Evolutionary conservation across 2,113 vertebrate genomes (phyloP).

Genomic region (Mobula hypostoma): DNA sequence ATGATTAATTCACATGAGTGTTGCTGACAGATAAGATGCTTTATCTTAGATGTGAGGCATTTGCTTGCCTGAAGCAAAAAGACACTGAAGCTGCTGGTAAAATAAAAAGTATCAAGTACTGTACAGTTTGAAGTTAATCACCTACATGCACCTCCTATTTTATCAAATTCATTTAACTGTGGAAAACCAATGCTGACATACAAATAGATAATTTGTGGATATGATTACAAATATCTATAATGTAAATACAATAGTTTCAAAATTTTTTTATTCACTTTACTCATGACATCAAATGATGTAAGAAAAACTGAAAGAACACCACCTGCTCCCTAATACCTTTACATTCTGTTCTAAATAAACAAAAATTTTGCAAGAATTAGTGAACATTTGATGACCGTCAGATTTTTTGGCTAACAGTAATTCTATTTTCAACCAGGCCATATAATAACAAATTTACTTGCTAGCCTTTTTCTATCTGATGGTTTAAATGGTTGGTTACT

Average conservation of each 20-base stretch:
- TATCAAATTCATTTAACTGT: slow-evolving; percentile 44
- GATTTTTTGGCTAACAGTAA: slow-evolving; percentile 7
- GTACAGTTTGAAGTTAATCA: slow-evolving; percentile 49
- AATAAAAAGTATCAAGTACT: slow-evolving; percentile 65
- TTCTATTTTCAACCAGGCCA: not conserved
- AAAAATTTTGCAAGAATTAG: not conserved
- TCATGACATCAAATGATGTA: not conserved
- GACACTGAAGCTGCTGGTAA: slow-evolving; percentile 57
- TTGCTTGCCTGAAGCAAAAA: slow-evolving; percentile 64
- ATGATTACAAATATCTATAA: not conserved
- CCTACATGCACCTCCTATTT: slow-evolving; percentile 45
- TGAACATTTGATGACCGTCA: not conserved
- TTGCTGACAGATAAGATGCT: slow-evolving; percentile 79
- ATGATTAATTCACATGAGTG: slow-evolving; percentile 81
- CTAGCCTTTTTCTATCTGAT: not conserved
- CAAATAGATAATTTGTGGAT: not conserved
- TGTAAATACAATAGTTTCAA: slow-evolving; percentile 18
- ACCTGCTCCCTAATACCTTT: not conserved
- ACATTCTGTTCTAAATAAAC: not conserved
- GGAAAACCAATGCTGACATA: slow-evolving; percentile 40
- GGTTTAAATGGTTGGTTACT: not conserved
- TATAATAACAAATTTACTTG: not conserved
- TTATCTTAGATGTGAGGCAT: slow-evolving; percentile 69
- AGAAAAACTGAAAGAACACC: not conserved
- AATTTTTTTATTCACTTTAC: not conserved